Evolutionary conservation across 2,888 invertebrate genomes (phyloP), one percentile per base, ranked within the genome.

Genomic region (Hydroisotoma schaefferi): DNA sequence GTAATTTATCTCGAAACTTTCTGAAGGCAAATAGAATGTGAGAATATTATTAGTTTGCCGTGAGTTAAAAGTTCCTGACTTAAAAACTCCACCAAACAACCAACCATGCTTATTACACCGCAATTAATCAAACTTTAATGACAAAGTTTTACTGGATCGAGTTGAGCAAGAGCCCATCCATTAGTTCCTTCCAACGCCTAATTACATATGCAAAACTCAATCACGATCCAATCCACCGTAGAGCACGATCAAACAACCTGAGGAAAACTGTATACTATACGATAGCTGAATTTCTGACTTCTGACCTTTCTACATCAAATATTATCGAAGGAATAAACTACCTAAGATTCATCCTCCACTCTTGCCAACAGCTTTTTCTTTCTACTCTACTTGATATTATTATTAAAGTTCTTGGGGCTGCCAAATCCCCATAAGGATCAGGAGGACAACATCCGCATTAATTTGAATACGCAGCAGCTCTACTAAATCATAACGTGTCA

Each of bases 121-220:
- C 69, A 69, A 69, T 69, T 69, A 69, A 69, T 69, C 69, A 69
- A 62, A 67, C 20, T 66, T 68, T 69, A 69, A 69, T 65, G 69
- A 69, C 68, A 68, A 66, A 63, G 59, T 66, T 66, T 66, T 60
- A 61, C 48, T 62, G 55, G 59, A 55, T 52, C 46, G 25, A 46
- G 46, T 46, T 46, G 46, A 43, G 38, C 56, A 56, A 58, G 57
- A 57, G 59, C 59, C 63, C 60, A 62, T 54, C 55, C 53, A 68
- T 64, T 65, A 65, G 59, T 65, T 51, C 60, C 48, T 58, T 33
- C 63, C 60, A 65, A 57, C 65, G 60, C 63, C 64, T 67, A 67
- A 69, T 69, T 63, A 69, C 55, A 65, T 69, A 69, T 69, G 66
- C 69, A 69, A 69, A 69, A 67, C 63, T 63, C 55, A 58, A 62